phyloP scores from a whole-genome alignment of 2,888 invertebrate genomes.

The Dexiosoma caninum region DNA sequence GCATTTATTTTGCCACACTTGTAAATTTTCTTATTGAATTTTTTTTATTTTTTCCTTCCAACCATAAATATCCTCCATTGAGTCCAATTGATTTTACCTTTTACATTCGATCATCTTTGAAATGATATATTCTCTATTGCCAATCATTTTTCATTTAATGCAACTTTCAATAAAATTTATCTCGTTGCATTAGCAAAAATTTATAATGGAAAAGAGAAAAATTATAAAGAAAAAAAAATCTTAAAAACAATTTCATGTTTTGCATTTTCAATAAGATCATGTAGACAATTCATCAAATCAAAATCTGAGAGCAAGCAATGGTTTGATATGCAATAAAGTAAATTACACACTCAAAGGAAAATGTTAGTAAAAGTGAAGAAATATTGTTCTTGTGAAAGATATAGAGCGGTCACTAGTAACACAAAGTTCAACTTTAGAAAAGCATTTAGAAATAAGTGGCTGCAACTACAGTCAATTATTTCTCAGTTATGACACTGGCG shows the following conservation, averaged over 20 bases:
- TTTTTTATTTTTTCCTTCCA: no score
- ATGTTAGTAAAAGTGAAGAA: neutral
- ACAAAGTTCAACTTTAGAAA: no score
- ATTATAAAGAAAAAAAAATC: conserved; percentile 25
- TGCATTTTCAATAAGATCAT: conserved; percentile 59
- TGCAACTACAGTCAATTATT: no score
- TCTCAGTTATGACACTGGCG: no score
- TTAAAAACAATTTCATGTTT: conserved; percentile 66
- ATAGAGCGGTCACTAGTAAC: no score
- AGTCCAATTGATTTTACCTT: neutral
- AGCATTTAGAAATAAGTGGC: no score
- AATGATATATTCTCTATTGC: neutral
- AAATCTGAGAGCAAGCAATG: conserved; percentile 20
- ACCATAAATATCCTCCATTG: no score
- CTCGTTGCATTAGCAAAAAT: neutral
- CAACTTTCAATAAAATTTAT: conserved; percentile 20
- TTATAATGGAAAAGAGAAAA: conserved; percentile 17
- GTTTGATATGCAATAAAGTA: conserved; percentile 4
- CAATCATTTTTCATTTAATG: conserved; percentile 19
- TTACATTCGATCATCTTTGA: neutral
- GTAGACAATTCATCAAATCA: conserved; percentile 63
- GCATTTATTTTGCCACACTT: no score
- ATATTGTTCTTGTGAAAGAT: no score
- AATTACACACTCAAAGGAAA: neutral
- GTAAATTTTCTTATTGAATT: no score